phyloP scores from a whole-genome alignment of 2,888 invertebrate genomes.

The Hemaris fuciformis region DNA sequence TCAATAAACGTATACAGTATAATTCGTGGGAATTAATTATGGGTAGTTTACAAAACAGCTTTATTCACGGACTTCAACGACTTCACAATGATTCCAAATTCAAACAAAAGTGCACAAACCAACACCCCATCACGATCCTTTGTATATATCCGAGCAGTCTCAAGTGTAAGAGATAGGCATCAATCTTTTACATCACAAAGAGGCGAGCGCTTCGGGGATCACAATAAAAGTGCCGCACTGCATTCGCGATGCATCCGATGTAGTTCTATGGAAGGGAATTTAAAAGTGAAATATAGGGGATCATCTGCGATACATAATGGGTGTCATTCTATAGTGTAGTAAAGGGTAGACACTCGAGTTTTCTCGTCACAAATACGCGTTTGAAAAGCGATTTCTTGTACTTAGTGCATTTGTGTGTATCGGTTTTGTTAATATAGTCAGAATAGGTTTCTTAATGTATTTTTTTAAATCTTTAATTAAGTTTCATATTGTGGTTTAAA shows the following conservation, averaged over 20 bases:
- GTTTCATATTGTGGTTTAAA: too few species aligned
- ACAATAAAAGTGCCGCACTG: conserved; percentile 47
- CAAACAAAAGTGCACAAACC: background rate
- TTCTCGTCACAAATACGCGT: background rate
- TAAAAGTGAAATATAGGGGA: conserved; percentile 12
- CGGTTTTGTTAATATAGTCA: too few species aligned
- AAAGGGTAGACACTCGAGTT: background rate
- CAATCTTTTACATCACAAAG: conserved; percentile 65
- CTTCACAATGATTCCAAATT: background rate
- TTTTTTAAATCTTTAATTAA: too few species aligned
- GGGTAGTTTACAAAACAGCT: too few species aligned
- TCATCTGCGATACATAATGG: conserved; percentile 1
- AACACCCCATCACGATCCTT: background rate
- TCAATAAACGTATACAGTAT: too few species aligned
- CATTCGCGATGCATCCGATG: conserved; percentile 25
- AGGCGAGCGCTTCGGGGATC: conserved; percentile 30
- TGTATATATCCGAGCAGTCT: conserved; percentile 15
- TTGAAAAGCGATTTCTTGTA: background rate
- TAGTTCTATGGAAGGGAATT: conserved; percentile 4
- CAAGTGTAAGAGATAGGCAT: conserved; percentile 48
- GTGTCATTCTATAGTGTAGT: background rate
- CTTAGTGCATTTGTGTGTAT: too few species aligned
- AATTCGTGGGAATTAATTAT: too few species aligned
- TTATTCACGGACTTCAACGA: too few species aligned
- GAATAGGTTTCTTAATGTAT: too few species aligned